These are phyloP conservation scores for Hiodon tergisus DNA, from an alignment of 2,113 vertebrate species.

Conservation along the genomic window DNA sequence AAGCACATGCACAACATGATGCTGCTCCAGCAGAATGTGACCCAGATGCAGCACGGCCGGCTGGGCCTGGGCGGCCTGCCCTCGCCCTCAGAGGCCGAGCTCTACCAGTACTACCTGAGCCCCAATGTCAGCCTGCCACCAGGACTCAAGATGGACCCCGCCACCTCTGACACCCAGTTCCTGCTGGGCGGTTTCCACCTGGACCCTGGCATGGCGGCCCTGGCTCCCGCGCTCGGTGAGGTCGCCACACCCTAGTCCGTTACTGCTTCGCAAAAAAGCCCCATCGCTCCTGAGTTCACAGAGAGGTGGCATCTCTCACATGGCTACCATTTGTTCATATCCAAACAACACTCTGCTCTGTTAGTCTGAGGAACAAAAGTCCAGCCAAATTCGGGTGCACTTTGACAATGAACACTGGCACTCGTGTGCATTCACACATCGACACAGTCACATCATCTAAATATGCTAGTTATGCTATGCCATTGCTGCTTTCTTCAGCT, in stretches of 20 bases:
- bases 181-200: conserved; percentile 89
- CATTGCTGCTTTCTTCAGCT: neutral
- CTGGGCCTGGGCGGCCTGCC: conserved; percentile 85
- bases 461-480: neutral
- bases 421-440: too few species aligned
- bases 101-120: conserved; percentile 74
- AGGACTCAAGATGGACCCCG: conserved; percentile 81
- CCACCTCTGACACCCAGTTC: conserved; percentile 80
- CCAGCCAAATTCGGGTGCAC: too few species aligned
- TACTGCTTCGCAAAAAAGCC: too few species aligned
- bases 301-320: too few species aligned
- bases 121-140: conserved; percentile 92
- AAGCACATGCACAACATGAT: conserved; percentile 99
- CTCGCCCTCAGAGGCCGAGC: conserved; percentile 70
- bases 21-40: conserved; percentile 96
- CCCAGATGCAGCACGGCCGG: conserved; percentile 85
- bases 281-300: too few species aligned
- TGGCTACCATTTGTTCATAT: too few species aligned
- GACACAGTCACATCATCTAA: too few species aligned
- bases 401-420: too few species aligned
- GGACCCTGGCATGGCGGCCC: conserved; percentile 79
- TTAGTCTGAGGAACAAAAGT: too few species aligned
- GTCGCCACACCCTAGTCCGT: neutral
- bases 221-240: conserved; percentile 90
- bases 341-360: too few species aligned